Conservation (phyloP, 2,113 vertebrate genomes). For the Ciconia maguari region DNA sequence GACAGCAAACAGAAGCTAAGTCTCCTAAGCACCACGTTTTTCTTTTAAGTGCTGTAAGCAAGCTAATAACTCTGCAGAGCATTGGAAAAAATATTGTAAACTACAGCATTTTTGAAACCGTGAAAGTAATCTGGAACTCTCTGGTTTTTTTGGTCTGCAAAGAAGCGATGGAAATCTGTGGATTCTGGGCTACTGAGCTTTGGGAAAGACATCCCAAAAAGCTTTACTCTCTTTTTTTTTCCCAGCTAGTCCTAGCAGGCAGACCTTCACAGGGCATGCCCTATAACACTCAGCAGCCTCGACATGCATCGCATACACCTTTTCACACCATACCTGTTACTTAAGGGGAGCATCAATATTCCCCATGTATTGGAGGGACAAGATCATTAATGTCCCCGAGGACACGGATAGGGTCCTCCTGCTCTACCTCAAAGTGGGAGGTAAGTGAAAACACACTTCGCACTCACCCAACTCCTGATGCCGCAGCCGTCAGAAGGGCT, state of each 20-base stretch:
- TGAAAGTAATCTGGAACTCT: background rate
- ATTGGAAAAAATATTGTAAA: background rate
- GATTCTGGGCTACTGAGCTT: background rate
- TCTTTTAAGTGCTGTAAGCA: conserved; percentile 43
- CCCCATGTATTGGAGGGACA: rapidly evolving
- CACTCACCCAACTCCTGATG: background rate
- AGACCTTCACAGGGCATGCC: background rate
- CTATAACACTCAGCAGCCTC: background rate
- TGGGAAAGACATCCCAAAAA: background rate
- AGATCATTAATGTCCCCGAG: background rate
- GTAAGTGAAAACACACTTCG: background rate
- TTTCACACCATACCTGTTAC: no score
- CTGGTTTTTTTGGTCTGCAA: background rate
- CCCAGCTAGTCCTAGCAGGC: background rate
- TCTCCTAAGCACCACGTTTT: conserved; percentile 34
- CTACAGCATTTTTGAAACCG: background rate
- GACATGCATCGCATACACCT: rapidly evolving
- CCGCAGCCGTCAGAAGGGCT: background rate
- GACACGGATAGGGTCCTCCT: background rate
- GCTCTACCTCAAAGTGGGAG: background rate
- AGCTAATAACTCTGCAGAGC: conserved; percentile 15
- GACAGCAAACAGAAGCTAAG: conserved; percentile 45
- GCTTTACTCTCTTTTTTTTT: background rate
- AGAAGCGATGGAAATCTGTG: background rate
- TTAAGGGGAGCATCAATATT: background rate